Conservation (phyloP, 2,888 invertebrate species). For the Globia sparganii region DNA sequence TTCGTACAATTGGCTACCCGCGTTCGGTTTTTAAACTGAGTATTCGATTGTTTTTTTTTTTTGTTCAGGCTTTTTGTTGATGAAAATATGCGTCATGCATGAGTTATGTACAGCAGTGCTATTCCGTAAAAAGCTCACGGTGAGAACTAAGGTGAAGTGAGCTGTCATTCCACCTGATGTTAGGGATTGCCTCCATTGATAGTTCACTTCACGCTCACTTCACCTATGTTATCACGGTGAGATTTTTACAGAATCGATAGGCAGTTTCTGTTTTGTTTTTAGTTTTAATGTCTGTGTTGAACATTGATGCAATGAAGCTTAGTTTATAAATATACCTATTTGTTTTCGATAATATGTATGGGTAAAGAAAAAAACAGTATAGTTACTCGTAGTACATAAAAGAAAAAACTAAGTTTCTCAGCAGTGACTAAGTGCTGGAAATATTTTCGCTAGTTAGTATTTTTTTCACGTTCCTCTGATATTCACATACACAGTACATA, state of each 20-base stretch:
- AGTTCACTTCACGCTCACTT: no score
- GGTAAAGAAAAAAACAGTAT: background rate
- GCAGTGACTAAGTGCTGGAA: conserved; percentile 27
- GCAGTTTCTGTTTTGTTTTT: background rate
- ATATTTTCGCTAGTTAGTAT: conserved; percentile 47
- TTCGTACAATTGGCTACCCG: conserved; percentile 35
- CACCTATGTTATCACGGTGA: no score
- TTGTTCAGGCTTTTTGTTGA: conserved; percentile 31
- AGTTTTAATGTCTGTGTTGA: background rate
- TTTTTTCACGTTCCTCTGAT: conserved; percentile 30
- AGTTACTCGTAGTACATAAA: background rate
- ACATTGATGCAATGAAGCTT: background rate
- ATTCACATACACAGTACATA: conserved; percentile 42
- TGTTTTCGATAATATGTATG: background rate
- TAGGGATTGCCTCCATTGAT: no score
- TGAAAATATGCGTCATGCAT: conserved; percentile 33
- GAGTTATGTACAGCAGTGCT: conserved; percentile 27
- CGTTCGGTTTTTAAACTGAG: conserved; percentile 48
- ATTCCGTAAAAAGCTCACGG: no score
- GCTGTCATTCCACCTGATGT: no score
- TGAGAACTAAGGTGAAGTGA: no score
- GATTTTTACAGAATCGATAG: no score
- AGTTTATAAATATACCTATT: background rate
- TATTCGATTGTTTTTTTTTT: conserved; percentile 19
- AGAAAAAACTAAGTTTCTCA: conserved; percentile 1